Conservation (phyloP, 1,140 invertebrate species). For the Drosophila obscura region DNA sequence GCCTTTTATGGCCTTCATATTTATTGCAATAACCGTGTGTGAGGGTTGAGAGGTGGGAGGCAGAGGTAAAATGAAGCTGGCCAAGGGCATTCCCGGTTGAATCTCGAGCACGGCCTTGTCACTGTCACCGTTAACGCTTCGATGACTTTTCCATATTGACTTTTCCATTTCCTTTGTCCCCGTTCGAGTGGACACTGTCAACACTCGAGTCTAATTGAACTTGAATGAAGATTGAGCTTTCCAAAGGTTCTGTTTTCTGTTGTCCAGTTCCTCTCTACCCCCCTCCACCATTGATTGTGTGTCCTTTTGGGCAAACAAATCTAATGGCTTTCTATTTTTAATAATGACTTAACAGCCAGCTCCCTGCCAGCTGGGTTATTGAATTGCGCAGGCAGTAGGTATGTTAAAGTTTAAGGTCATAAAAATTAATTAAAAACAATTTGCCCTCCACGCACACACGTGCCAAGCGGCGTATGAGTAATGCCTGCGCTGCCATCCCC, state of each 20-base stretch:
- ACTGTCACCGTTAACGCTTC: slow-evolving; percentile 63
- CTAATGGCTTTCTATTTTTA: slow-evolving; percentile 65
- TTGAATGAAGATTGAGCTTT: slow-evolving; percentile 9
- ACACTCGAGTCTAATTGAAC: slow-evolving; percentile 42
- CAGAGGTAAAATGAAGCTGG: slow-evolving; percentile 50
- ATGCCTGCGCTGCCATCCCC: slow-evolving; percentile 34
- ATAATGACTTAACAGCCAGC: slow-evolving; percentile 20
- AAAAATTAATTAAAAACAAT: slow-evolving; percentile 78
- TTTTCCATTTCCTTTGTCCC: slow-evolving; percentile 39
- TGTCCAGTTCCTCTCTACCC: background rate
- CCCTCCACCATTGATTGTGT: slow-evolving; percentile 1
- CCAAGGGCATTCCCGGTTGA: slow-evolving; percentile 21
- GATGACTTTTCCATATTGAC: slow-evolving; percentile 41
- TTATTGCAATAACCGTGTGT: slow-evolving; percentile 59
- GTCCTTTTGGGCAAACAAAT: slow-evolving; percentile 40
- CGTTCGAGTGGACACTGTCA: slow-evolving; percentile 22
- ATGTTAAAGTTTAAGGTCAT: slow-evolving; percentile 61
- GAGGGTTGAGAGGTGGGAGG: slow-evolving; percentile 1
- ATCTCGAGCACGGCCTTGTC: slow-evolving; percentile 38
- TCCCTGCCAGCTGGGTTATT: slow-evolving; percentile 19
- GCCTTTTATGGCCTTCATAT: slow-evolving; percentile 61
- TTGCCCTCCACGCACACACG: slow-evolving; percentile 65
- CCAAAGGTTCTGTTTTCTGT: slow-evolving; percentile 12
- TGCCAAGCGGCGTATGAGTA: slow-evolving; percentile 61
- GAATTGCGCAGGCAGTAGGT: slow-evolving; percentile 18